phyloP scores from a whole-genome alignment of 2,888 invertebrate genomes.

The Listrodromus nycthemerus region DNA sequence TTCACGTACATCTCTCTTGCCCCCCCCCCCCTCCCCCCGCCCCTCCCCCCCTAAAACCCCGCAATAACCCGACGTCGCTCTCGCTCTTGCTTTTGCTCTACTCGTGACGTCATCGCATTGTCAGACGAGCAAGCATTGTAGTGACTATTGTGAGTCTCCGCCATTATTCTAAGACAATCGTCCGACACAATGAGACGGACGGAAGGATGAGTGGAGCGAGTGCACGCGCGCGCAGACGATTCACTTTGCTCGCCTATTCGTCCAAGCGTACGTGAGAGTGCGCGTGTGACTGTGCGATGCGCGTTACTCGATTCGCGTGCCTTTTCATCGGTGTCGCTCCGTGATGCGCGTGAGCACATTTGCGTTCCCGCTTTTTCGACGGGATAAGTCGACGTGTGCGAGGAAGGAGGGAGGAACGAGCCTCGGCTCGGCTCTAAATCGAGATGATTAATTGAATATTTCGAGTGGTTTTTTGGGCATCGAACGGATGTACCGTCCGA shows the following conservation, averaged over 20 bases:
- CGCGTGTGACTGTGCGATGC: slow-evolving; percentile 35
- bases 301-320: not conserved
- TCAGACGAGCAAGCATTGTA: slow-evolving; percentile 85
- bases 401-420: not conserved
- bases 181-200: slow-evolving; percentile 84
- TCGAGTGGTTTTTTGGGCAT: too few relatives aligned
- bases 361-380: not conserved
- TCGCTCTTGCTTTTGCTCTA: slow-evolving; percentile 50
- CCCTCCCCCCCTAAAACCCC: not conserved
- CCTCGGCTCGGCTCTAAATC: not conserved
- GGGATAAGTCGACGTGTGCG: not conserved
- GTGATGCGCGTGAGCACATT: not conserved
- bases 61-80: slow-evolving; percentile 20
- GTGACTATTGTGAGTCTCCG: slow-evolving; percentile 85
- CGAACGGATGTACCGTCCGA: too few relatives aligned
- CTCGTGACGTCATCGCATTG: slow-evolving; percentile 84
- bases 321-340: slow-evolving; percentile 37
- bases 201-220: slow-evolving; percentile 79
- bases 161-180: slow-evolving; percentile 85
- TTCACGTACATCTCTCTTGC: slow-evolving; percentile 77
- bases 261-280: slow-evolving; percentile 34
- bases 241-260: slow-evolving; percentile 64
- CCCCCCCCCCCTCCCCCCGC: not conserved
- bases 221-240: slow-evolving; percentile 64
- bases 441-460: too few relatives aligned